Percentiles rank a stretch among this genome's conserved stretches.
Evolutionary conservation across 2,797 vertebrate genomes (phyloP).

Genomic region (Spatula versicolor): DNA sequence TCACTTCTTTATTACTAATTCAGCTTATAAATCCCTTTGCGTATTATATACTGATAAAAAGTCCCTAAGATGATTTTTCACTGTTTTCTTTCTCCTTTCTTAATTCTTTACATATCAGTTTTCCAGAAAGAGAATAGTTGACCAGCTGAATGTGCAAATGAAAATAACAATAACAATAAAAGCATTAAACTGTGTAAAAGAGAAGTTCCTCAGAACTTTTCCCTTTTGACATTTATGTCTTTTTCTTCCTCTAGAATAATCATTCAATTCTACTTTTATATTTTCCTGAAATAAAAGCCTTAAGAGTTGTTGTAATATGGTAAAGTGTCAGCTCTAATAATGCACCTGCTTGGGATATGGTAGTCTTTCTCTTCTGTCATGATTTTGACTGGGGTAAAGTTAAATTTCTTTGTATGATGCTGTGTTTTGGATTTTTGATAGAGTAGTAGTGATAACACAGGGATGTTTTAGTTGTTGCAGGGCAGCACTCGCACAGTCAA

Average conservation of each 20-base stretch:
- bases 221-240: not conserved
- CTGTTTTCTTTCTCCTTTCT: not conserved
- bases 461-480: no score
- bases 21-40: not conserved
- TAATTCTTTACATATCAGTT: not conserved
- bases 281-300: not conserved
- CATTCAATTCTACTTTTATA: not conserved
- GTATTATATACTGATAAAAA: not conserved
- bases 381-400: no score
- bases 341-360: not conserved
- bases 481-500: no score
- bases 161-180: not conserved
- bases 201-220: not conserved
- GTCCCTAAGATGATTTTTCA: not conserved
- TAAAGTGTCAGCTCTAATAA: not conserved
- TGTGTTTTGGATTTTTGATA: no score
- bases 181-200: accelerated
- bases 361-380: not conserved
- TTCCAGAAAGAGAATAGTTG: not conserved
- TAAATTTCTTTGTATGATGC: no score
- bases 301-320: not conserved
- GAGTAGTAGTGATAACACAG: no score
- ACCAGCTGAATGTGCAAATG: not conserved
- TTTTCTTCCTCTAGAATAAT: not conserved
- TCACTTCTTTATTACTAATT: not conserved